These are phyloP conservation scores for Gymnobelideus leadbeateri DNA, from an alignment of 2,113 vertebrate species.

Conservation along the genomic window DNA sequence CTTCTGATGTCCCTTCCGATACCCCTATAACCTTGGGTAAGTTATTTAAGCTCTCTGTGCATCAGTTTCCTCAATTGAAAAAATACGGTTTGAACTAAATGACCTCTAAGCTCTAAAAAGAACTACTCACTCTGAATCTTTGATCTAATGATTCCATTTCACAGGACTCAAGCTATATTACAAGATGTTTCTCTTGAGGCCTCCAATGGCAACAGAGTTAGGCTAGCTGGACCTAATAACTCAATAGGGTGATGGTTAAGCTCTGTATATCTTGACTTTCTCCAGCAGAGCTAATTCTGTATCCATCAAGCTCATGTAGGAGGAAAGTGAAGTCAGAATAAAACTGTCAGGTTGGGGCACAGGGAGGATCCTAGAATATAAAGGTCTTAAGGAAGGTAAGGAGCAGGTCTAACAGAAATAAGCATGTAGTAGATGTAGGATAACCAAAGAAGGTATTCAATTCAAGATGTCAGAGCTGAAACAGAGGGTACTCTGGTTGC, in stretches of 20 bases:
- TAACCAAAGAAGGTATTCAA: not conserved
- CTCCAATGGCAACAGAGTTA: not conserved
- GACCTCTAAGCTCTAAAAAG: not conserved
- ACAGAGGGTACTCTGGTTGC: not conserved
- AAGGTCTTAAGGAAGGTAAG: not conserved
- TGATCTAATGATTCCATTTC: not conserved
- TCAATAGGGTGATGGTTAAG: not conserved
- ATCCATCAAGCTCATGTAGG: not conserved
- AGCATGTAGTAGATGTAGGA: not conserved
- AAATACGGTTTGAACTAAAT: not conserved
- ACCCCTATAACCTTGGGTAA: not conserved
- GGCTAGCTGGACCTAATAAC: not conserved
- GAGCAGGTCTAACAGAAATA: not conserved
- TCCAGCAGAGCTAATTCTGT: not conserved
- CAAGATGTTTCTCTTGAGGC: not conserved
- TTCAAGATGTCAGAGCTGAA: not conserved
- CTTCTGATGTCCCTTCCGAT: not conserved
- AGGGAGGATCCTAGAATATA: not conserved
- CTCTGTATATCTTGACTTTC: not conserved
- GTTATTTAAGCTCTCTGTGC: not conserved
- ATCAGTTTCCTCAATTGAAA: not conserved
- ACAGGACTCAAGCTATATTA: not conserved
- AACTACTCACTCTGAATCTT: not conserved
- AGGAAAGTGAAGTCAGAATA: not conserved
- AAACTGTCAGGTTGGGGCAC: not conserved